phyloP scores from a whole-genome alignment of 2,888 invertebrate species.

The Anthophora plumipes region DNA sequence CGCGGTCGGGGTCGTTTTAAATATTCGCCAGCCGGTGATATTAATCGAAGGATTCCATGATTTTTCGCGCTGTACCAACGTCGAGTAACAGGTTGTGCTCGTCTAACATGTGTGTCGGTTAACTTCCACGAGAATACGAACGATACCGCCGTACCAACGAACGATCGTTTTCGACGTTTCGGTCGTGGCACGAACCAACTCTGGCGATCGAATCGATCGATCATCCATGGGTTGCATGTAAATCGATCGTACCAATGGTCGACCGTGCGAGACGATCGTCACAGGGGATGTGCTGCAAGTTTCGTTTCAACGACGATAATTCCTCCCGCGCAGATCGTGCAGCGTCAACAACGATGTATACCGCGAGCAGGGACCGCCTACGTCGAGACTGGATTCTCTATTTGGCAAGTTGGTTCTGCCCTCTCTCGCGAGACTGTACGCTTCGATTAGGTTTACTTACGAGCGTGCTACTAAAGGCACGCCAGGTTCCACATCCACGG shows the following conservation, averaged over 20 bases:
- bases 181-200: conserved; percentile 29
- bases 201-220: conserved; percentile 51
- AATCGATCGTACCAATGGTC: conserved; percentile 25
- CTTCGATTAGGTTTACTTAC: conserved; percentile 79
- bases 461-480: conserved; percentile 79
- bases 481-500: conserved; percentile 71
- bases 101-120: not conserved
- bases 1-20: conserved; percentile 24
- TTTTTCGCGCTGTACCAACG: conserved; percentile 20
- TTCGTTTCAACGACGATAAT: conserved; percentile 42
- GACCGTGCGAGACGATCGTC: conserved; percentile 19
- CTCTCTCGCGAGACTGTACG: conserved; percentile 68
- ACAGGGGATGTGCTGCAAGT: conserved; percentile 22
- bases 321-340: conserved; percentile 61
- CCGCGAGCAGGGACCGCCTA: conserved; percentile 77
- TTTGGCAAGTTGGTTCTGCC: conserved; percentile 73
- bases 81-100: conserved; percentile 36
- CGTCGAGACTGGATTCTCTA: conserved; percentile 80
- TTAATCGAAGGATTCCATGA: conserved; percentile 35
- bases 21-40: conserved; percentile 34
- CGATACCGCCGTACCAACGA: conserved; percentile 3
- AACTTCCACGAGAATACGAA: conserved; percentile 3
- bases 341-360: conserved; percentile 49
- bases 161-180: conserved; percentile 30
- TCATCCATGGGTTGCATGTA: conserved; percentile 34